Base-by-base conservation (phyloP, 92 coral and sea anemone genomes). In the Blastomussa wellsi region DNA sequence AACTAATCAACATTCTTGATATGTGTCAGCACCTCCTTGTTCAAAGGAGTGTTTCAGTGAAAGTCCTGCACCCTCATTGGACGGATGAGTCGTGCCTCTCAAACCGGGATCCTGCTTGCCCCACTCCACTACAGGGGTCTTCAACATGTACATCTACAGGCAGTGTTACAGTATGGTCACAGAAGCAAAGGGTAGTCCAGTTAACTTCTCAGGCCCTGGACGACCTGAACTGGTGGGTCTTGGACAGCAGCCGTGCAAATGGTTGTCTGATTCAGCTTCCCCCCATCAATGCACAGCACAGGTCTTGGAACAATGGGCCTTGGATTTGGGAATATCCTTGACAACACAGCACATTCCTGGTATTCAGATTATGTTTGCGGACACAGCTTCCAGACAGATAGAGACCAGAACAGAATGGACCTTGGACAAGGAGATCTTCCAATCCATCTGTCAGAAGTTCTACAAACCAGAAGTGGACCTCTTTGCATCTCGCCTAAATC, bases 261-360 rank as follows among this genome's bases (percentile, higher is more conserved):
- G 77, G 88, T 16, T 80, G 20, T 12, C 86, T 68, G 10, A 28
- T 82, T 15, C 79, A 52, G 37, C 86, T 71, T 6, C 69, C 77
- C 17, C 77, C 76, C 10, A 64, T 77, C 69, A 69, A 85, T 14
- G 67, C 68, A 76, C 88, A 19, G 29, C 71, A 38, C 90, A 83
- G 55, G 91, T 89, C 32, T 14, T 47, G 51, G 91, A 88, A 19
- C 36, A 85, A 66, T 88, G 91, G 89, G 72, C 77, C 22, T 69
- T 87, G 86, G 52, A 74, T 75, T 66, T 37, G 14, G 62, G 88
- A 24, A 37, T 82, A 15, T 87, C 89, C 78, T 26, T 87, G 35
- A 86, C 90, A 57, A 90, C 89, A 0, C 64, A 79, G 65, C 93
- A 90, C 79, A 86, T 90, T 42, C 90, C 89, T 14, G 89, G 93